Conservation (phyloP, 2,888 invertebrate species). For the Ichneumoninae sp. region DNA sequence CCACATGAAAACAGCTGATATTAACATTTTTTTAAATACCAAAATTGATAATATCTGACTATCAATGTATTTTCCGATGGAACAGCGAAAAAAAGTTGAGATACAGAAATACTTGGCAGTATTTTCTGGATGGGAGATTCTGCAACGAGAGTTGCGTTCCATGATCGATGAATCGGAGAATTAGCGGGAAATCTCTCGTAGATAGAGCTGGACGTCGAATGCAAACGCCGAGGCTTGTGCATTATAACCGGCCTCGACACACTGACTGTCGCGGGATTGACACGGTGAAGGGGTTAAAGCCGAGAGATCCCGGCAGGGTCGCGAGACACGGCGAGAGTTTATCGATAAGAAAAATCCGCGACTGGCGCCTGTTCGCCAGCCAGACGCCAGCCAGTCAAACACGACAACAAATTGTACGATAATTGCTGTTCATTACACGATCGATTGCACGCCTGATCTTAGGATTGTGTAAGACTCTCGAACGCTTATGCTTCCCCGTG, state of each 20-base stretch:
- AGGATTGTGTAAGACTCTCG: constrained; percentile 36
- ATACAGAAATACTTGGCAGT: constrained; percentile 30
- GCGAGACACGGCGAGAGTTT: constrained; percentile 20
- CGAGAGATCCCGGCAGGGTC: constrained; percentile 32
- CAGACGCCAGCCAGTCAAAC: constrained; percentile 29
- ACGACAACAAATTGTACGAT: constrained; percentile 58
- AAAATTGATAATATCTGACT: too few relatives aligned
- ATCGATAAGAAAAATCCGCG: constrained; percentile 48
- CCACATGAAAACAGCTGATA: too few relatives aligned
- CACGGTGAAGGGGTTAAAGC: constrained; percentile 16
- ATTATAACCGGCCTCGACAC: constrained; percentile 48
- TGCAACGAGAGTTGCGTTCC: constrained; percentile 50
- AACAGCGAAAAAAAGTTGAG: not conserved
- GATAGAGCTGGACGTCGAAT: constrained; percentile 26
- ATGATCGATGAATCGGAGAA: constrained; percentile 64
- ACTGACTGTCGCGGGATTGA: constrained; percentile 48
- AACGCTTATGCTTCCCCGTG: not conserved
- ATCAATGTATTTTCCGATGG: too few relatives aligned
- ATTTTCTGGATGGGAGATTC: constrained; percentile 29
- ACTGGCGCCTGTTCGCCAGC: constrained; percentile 40
- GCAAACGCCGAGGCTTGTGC: constrained; percentile 25
- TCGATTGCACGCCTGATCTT: constrained; percentile 43
- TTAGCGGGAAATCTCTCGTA: constrained; percentile 40
- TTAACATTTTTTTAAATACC: too few relatives aligned
- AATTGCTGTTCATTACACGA: constrained; percentile 51